Evolutionary conservation across 2,888 invertebrate species (phyloP).

Genomic region (Eupelmus urozonus): DNA sequence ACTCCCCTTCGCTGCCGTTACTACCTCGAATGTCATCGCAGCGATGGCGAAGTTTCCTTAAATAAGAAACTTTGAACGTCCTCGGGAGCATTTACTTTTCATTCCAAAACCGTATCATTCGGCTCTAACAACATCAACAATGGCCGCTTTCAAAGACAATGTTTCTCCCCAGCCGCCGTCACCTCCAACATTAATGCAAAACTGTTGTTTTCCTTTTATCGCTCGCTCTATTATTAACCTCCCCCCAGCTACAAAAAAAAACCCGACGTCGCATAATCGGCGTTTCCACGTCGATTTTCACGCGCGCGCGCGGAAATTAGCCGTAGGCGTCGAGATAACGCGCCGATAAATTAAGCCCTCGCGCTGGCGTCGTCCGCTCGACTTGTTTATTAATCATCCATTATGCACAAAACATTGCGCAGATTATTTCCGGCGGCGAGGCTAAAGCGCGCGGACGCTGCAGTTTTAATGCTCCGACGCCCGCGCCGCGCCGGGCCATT

Average conservation of each 20-base stretch:
- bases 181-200: not conserved
- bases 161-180: too few species aligned
- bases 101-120: slow-evolving; percentile 21
- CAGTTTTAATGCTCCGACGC: slow-evolving; percentile 62
- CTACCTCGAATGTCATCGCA: not conserved
- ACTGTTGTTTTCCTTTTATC: not conserved
- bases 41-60: slow-evolving; percentile 23
- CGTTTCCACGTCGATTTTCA: slow-evolving; percentile 31
- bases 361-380: slow-evolving; percentile 40
- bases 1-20: not conserved
- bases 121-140: too few species aligned
- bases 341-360: slow-evolving; percentile 64
- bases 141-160: slow-evolving; percentile 1
- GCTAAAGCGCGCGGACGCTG: slow-evolving; percentile 43
- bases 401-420: slow-evolving; percentile 64
- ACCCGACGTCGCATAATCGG: not conserved
- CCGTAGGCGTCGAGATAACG: slow-evolving; percentile 60
- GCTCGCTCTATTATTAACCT: not conserved
- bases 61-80: not conserved
- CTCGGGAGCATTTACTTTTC: slow-evolving; percentile 29
- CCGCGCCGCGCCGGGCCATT: slow-evolving; percentile 56
- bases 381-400: slow-evolving; percentile 69
- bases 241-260: not conserved
- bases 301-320: slow-evolving; percentile 48
- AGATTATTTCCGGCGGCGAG: slow-evolving; percentile 62